phyloP scores from a whole-genome alignment of 2,113 vertebrate genomes.

The Hiodon alosoides region DNA sequence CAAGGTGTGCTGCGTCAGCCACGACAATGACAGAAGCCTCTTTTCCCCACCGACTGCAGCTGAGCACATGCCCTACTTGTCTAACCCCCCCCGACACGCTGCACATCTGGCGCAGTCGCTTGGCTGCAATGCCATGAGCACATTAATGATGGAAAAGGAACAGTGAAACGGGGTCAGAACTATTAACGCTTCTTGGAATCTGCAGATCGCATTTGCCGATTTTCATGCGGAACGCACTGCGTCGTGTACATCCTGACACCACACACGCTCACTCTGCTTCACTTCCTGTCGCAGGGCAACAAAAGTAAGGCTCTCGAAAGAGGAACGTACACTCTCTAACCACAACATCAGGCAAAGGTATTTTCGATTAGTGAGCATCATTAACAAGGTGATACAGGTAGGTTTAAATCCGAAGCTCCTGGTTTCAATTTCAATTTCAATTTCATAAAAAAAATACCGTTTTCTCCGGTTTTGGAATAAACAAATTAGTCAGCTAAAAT shows the following conservation, averaged over 20 bases:
- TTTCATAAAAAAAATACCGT: too few species aligned
- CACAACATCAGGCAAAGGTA: too few species aligned
- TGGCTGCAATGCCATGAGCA: not conserved
- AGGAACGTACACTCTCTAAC: too few species aligned
- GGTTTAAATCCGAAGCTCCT: too few species aligned
- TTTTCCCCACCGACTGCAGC: not conserved
- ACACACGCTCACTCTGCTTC: too few species aligned
- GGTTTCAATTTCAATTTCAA: too few species aligned
- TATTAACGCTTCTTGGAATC: slow-evolving; percentile 1
- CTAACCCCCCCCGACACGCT: not conserved
- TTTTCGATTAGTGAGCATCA: too few species aligned
- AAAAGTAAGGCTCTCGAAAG: not conserved
- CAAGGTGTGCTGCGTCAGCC: not conserved
- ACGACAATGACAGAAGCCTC: not conserved
- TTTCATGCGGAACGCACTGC: slow-evolving; percentile 21
- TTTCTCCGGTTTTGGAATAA: too few species aligned
- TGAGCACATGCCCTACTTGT: not conserved
- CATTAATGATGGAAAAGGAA: slow-evolving; percentile 7
- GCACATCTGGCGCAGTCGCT: slow-evolving; percentile 9
- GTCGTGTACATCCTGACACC: not conserved
- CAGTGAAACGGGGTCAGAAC: not conserved
- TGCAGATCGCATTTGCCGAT: slow-evolving; percentile 5
- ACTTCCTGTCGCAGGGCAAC: not conserved
- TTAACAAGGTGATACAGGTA: too few species aligned
- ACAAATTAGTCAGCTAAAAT: too few species aligned